Conservation (phyloP, 2,888 invertebrate species). For the Ashinkailepas kermadecensis region DNA sequence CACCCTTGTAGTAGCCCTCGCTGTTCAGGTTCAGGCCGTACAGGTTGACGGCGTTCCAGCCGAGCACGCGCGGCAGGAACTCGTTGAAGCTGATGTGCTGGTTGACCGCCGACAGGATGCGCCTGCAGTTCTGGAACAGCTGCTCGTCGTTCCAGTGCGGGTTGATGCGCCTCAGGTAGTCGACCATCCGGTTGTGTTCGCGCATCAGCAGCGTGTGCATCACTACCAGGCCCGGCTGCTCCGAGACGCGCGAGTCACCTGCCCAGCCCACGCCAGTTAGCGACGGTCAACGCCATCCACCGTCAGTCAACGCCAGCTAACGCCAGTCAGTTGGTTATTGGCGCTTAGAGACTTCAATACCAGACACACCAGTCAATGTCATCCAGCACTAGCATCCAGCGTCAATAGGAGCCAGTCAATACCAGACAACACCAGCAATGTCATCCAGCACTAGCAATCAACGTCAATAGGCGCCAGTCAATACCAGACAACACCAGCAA, state of each 20-base stretch:
- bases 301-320: too few species aligned
- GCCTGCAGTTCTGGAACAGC: conserved; percentile 69
- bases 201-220: conserved; percentile 82
- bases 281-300: not conserved
- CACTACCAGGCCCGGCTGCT: conserved; percentile 80
- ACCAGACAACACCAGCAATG: too few species aligned
- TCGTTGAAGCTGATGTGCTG: conserved; percentile 81
- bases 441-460: too few species aligned
- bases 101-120: conserved; percentile 66
- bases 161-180: conserved; percentile 67
- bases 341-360: too few species aligned
- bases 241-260: conserved; percentile 83
- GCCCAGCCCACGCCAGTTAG: conserved; percentile 19
- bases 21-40: conserved; percentile 76
- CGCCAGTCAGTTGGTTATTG: too few species aligned
- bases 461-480: too few species aligned
- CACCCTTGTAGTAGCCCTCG: conserved; percentile 65
- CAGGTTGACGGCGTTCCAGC: conserved; percentile 78
- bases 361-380: too few species aligned
- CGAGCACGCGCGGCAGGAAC: conserved; percentile 80
- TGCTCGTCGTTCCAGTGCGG: conserved; percentile 83
- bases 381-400: too few species aligned
- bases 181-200: conserved; percentile 83
- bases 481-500: too few species aligned
- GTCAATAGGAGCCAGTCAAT: too few species aligned